Evolutionary conservation across 2,888 invertebrate species (phyloP).

Genomic region (Sinopyrophorus schimmeli): DNA sequence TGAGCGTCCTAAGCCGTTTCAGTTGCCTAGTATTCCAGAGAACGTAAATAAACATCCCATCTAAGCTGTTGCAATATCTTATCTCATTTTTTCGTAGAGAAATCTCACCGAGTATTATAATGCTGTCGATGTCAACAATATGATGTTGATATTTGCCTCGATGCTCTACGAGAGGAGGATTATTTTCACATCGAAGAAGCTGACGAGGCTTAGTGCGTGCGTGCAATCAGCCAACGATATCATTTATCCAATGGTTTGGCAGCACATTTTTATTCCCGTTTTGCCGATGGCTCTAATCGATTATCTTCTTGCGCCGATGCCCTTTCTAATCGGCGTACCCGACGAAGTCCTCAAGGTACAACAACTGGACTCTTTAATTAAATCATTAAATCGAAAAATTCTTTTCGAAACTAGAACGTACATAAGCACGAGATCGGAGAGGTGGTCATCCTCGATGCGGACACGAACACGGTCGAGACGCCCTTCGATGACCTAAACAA

Average conservation of each 20-base stretch:
- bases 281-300: constrained; percentile 87
- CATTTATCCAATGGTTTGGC: constrained; percentile 98
- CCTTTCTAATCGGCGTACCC: constrained; percentile 95
- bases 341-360: constrained; percentile 77
- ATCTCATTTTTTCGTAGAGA: constrained; percentile 64
- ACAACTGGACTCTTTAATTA: constrained; percentile 10
- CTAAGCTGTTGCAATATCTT: neutral
- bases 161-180: constrained; percentile 93
- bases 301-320: constrained; percentile 95
- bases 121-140: constrained; percentile 91
- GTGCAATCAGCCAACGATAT: constrained; percentile 93
- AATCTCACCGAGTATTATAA: constrained; percentile 97
- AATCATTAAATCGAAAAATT: neutral
- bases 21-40: constrained; percentile 92
- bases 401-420: constrained; percentile 70
- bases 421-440: constrained; percentile 86
- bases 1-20: constrained; percentile 76
- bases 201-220: constrained; percentile 88
- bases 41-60: constrained; percentile 74
- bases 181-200: constrained; percentile 86
- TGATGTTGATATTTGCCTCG: constrained; percentile 95
- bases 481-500: constrained; percentile 89
- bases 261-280: constrained; percentile 97
- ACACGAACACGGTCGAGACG: constrained; percentile 81
- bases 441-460: constrained; percentile 92